A percentile compares a stretch with the other conserved stretches of the same genome.
phyloP scores from a whole-genome alignment of 2,797 vertebrate species.

The Parambassis ranga region DNA sequence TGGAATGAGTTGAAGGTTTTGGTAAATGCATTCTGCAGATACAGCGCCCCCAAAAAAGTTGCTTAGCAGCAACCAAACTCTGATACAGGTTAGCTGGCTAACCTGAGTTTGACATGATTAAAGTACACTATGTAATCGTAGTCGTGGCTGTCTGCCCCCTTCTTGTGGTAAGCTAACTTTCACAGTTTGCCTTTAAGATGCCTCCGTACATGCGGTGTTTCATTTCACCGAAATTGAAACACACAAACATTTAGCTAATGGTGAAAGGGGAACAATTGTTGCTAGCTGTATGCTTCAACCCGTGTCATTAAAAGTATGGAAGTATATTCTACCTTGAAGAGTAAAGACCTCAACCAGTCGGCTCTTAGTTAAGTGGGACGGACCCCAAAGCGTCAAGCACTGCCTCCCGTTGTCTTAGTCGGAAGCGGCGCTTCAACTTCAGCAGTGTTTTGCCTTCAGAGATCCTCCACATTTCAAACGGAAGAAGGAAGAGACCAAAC shows the following conservation, averaged over 20 bases:
- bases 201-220: background rate
- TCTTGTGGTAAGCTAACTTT: background rate
- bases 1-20: too few relatives aligned
- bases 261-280: background rate
- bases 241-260: background rate
- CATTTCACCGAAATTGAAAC: slow-evolving; percentile 27
- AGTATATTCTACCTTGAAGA: background rate
- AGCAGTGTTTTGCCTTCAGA: too few relatives aligned
- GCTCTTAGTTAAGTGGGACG: background rate
- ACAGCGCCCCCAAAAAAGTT: too few relatives aligned
- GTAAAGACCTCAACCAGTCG: background rate
- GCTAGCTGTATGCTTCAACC: background rate
- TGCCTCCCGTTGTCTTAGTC: background rate
- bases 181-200: background rate
- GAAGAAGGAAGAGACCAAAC: too few relatives aligned
- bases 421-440: too few relatives aligned
- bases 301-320: background rate
- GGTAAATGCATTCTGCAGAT: too few relatives aligned
- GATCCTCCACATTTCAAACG: too few relatives aligned
- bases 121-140: too few relatives aligned
- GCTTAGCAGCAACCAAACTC: too few relatives aligned
- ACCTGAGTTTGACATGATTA: too few relatives aligned
- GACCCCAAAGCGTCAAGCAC: background rate
- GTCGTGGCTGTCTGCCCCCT: too few relatives aligned
- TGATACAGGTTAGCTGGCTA: too few relatives aligned